phyloP scores from a whole-genome alignment of 2,888 invertebrate species.

The Galerucella nymphaeae region DNA sequence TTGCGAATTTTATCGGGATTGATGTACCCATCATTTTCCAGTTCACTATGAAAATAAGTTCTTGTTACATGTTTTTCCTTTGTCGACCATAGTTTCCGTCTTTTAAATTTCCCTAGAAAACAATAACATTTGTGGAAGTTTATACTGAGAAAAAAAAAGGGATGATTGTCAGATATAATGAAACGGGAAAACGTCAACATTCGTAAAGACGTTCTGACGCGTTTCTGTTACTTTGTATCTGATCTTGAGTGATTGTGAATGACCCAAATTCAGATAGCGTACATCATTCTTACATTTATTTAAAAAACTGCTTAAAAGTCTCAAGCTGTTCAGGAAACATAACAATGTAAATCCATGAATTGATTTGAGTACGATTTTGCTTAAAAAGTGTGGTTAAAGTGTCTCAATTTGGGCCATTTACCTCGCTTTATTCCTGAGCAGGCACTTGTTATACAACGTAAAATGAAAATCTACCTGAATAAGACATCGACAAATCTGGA shows the following conservation, averaged over 20 bases:
- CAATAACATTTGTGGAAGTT: background rate
- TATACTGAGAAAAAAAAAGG: background rate
- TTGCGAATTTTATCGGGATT: constrained; percentile 1
- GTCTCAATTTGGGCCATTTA: background rate
- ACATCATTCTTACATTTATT: too few relatives aligned
- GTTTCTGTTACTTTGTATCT: background rate
- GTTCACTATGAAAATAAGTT: too few relatives aligned
- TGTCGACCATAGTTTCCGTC: constrained; percentile 2
- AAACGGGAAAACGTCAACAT: background rate
- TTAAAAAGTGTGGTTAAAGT: background rate
- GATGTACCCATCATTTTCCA: constrained; percentile 12
- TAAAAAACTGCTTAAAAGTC: too few relatives aligned
- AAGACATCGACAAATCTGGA: too few relatives aligned
- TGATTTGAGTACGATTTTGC: background rate
- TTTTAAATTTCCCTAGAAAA: background rate
- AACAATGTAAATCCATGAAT: background rate
- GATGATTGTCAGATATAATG: background rate
- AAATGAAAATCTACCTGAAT: too few relatives aligned
- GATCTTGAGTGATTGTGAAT: too few relatives aligned
- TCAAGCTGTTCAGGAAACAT: background rate
- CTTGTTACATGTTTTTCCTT: constrained; percentile 14
- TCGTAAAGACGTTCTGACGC: background rate
- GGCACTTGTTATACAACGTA: too few relatives aligned
- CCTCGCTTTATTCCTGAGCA: background rate
- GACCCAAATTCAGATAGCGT: too few relatives aligned